Evolutionary conservation across 2,113 vertebrate genomes (phyloP), one percentile per base, ranked within the genome.

Genomic region (Collichthys lucidus): DNA sequence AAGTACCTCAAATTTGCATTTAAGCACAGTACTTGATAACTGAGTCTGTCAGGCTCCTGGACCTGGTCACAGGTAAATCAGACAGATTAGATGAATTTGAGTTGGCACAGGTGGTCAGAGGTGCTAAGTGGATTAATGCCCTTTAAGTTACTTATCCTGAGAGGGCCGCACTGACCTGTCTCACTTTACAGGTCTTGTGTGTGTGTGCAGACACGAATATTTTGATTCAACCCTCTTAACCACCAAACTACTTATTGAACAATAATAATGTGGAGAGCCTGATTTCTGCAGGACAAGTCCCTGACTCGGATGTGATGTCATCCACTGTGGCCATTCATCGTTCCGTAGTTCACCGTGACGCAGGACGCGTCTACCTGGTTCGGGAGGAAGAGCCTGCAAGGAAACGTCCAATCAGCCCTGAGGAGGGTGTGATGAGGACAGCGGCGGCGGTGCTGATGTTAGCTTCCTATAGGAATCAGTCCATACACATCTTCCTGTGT

Each of bases 391-490:
- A 89, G 50, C 85, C 75, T 0, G 80, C 47, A 4, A 72, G 74
- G 87, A 86, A 35, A 29, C 49, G 4, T 57, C 75, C 80, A 2
- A 81, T 89, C 35, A 92, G 83, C 66, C 84, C 94, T 0, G 93
- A 95, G 77, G 96, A 97, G 1, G 74, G 86, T 0, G 72, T 96
- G 75, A 92, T 93, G 67, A 94, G 90, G 63, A 93, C 77, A 0
- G 93, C 97, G 2, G 89, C 93, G 16, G 53, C 92, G 0, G 47
- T 96, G 71, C 96, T 99, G 77, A 95, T 95, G 94, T 95, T 97
- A 79, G 96, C 95, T 0, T 95, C 95, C 7, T 99, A 99, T 72
- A 96, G 96, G 90, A 99, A 99, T 91, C 98, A 98, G 90, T 74
- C 95, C 15, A 82, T 99, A 64, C 97, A 99, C 2, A 11, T 95